Base-by-base conservation (phyloP, 2,888 invertebrate genomes). In the Caenorhabditis sp. region DNA sequence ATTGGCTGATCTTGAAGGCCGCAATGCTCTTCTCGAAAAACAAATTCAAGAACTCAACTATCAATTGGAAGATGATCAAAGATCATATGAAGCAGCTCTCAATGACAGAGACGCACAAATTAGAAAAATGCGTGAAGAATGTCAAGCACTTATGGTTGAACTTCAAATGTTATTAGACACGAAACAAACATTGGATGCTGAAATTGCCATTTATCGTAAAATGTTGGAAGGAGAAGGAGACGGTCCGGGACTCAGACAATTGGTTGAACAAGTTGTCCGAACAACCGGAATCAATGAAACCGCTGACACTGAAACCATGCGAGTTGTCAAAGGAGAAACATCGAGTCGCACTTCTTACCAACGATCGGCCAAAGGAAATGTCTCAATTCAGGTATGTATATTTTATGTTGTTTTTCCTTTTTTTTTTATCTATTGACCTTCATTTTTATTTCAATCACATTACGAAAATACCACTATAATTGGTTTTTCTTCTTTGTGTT, bases 171-270 rank as follows among this genome's bases (percentile, higher is more conserved):
- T 90, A 63, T 87, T 90, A 82, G 90, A 90, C 81, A 89, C 89
- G 81, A 90, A 91, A 79, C 88, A 78, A 63, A 89, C 89, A 17
- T 84, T 90, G 71, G 90, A 91, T 84, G 88, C 90, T 66, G 90
- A 90, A 84, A 91, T 90, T 78, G 89, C 90, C 76, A 90, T 90
- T 74, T 90, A 91, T 88, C 88, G 90, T 77, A 90, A 90, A 79
- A 88, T 90, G 85, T 84, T 90, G 83, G 90, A 90, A 84, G 89
- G 90, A 58, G 90, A 91, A 77, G 90, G 90, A 83, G 89, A 88
- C 85, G 88, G 89, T n/a, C 81, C 82, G 36, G 88, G 88, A 12
- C 82, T 88, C 58, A 79, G 83, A 49, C 86, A 86, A 63, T 78
- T 88, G 26, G 88, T 88, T 54, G 88, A 88, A 62, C 88, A 88